phyloP scores from a whole-genome alignment of 2,888 invertebrate species.

The Cylindroiulus punctatus region DNA sequence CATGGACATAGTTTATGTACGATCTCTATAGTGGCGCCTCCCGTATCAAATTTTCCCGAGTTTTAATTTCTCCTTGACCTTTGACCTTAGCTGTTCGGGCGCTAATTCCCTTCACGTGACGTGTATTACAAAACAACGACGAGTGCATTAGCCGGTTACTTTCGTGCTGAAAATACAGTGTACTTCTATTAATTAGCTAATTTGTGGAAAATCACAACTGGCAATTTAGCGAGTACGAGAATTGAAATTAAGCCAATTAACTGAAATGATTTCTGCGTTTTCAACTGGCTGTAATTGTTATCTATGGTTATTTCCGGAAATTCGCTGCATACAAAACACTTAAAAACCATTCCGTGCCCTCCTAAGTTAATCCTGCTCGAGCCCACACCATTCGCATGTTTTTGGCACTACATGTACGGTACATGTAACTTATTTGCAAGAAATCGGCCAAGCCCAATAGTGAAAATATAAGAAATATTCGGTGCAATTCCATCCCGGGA shows the following conservation, averaged over 20 bases:
- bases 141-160: not conserved
- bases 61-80: not conserved
- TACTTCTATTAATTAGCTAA: not conserved
- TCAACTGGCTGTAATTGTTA: not conserved
- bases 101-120: not conserved
- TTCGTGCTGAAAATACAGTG: not conserved
- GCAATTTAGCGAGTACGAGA: not conserved
- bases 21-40: too few relatives aligned
- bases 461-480: too few relatives aligned
- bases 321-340: slow-evolving; percentile 3
- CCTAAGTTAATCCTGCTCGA: too few relatives aligned
- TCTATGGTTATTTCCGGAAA: slow-evolving; percentile 14
- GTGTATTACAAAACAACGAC: not conserved
- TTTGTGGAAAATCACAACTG: not conserved
- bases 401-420: not conserved
- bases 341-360: not conserved
- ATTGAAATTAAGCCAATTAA: not conserved
- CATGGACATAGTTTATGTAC: too few relatives aligned
- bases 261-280: not conserved
- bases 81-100: not conserved
- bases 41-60: too few relatives aligned
- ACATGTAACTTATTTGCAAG: not conserved
- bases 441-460: too few relatives aligned
- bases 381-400: too few relatives aligned
- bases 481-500: too few relatives aligned